Evolutionary conservation across 23 tunicate genomes (phyloP).

Genomic region (Oikopleura dioica): DNA sequence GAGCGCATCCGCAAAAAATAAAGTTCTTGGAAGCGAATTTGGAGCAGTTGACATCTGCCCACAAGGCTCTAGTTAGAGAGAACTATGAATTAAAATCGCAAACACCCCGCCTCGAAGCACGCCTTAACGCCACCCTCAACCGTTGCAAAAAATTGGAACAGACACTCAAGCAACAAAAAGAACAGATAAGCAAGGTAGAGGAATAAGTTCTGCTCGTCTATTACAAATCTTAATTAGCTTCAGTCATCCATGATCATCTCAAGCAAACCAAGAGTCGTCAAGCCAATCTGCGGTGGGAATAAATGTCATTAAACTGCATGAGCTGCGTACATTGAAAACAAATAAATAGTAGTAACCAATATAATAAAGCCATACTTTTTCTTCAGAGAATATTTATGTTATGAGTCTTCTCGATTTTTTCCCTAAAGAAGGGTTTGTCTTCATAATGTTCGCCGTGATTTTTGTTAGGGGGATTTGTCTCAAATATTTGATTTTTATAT

Average conservation of each 20-base stretch:
- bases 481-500: too few relatives aligned
- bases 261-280: background rate
- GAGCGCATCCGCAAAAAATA: background rate
- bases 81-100: background rate
- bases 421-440: too few relatives aligned
- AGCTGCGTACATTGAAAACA: too few relatives aligned
- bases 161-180: background rate
- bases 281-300: background rate
- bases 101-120: slow-evolving; percentile 9
- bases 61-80: background rate
- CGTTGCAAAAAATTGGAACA: background rate
- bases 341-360: too few relatives aligned
- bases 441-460: too few relatives aligned
- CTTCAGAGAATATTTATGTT: too few relatives aligned
- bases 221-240: background rate
- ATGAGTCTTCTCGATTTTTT: too few relatives aligned
- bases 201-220: too few relatives aligned
- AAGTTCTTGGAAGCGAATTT: slow-evolving; percentile 1
- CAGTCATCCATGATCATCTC: background rate
- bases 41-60: slow-evolving; percentile 8
- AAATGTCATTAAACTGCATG: background rate
- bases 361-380: too few relatives aligned
- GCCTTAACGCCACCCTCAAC: background rate
- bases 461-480: too few relatives aligned
- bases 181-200: background rate